Evolutionary conservation across 2,113 vertebrate genomes (phyloP).

Genomic region (cat (Felis catus)): DNA sequence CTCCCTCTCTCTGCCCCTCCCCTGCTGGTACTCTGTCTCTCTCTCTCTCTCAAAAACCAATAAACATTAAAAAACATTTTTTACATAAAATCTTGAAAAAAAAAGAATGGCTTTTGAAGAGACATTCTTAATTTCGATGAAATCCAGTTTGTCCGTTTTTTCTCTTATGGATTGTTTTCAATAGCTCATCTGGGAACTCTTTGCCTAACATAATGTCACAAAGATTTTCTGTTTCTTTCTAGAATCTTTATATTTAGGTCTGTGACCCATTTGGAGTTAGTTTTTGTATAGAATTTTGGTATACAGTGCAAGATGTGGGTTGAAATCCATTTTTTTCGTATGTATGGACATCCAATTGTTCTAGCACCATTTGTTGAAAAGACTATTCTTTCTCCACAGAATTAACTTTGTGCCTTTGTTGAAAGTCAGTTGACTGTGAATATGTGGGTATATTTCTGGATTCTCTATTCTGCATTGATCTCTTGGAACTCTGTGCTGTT

Average conservation of each 20-base stretch:
- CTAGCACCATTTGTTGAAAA: neutral
- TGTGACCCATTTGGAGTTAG: neutral
- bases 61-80: too few relatives aligned
- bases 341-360: neutral
- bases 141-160: neutral
- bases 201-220: neutral
- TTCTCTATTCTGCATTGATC: neutral
- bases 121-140: neutral
- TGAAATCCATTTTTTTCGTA: neutral
- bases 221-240: neutral
- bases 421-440: neutral
- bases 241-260: neutral
- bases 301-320: neutral
- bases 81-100: too few relatives aligned
- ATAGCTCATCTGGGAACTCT: neutral
- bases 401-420: neutral
- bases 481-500: neutral
- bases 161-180: neutral
- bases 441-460: neutral
- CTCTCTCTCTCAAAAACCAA: too few relatives aligned
- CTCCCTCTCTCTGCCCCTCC: too few relatives aligned
- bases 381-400: neutral
- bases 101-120: neutral
- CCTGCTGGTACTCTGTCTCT: too few relatives aligned
- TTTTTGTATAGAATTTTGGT: neutral